Percentiles rank a stretch among this genome's conserved stretches.
Evolutionary conservation across 1,140 invertebrate genomes (phyloP).

Genomic region (Euglossa dilemma): DNA sequence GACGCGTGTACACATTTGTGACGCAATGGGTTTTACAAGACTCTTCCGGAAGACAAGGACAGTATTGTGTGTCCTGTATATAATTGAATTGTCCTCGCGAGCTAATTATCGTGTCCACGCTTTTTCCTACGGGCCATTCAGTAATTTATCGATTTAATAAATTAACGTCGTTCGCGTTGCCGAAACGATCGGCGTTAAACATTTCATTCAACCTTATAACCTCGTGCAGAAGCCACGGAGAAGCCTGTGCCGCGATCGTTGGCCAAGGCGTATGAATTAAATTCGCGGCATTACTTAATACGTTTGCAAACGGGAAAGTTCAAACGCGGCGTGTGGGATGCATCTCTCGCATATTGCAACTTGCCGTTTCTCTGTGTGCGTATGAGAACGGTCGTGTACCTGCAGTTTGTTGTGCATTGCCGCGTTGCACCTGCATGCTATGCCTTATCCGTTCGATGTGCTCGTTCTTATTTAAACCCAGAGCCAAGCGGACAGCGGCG

Average conservation of each 20-base stretch:
- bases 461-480: slow-evolving; percentile 23
- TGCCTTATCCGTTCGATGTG: slow-evolving; percentile 21
- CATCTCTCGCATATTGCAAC: slow-evolving; percentile 2
- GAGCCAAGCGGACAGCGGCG: no score
- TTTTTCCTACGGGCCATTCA: neutral
- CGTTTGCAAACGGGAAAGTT: slow-evolving; percentile 13
- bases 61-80: slow-evolving; percentile 35
- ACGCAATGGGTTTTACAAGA: slow-evolving; percentile 46
- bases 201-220: neutral
- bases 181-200: neutral
- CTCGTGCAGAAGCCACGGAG: no score
- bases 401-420: slow-evolving; percentile 45
- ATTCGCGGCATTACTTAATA: neutral
- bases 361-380: neutral
- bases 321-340: slow-evolving; percentile 20
- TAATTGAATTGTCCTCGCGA: slow-evolving; percentile 60
- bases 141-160: neutral
- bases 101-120: slow-evolving; percentile 34
- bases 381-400: slow-evolving; percentile 39
- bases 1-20: slow-evolving; percentile 29
- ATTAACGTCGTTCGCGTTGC: neutral
- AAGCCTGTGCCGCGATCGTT: no score
- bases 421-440: slow-evolving; percentile 35
- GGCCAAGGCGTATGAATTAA: no score
- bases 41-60: slow-evolving; percentile 56